phyloP scores from a whole-genome alignment of 1,140 invertebrate species.

The Panagrolaimus sp. region DNA sequence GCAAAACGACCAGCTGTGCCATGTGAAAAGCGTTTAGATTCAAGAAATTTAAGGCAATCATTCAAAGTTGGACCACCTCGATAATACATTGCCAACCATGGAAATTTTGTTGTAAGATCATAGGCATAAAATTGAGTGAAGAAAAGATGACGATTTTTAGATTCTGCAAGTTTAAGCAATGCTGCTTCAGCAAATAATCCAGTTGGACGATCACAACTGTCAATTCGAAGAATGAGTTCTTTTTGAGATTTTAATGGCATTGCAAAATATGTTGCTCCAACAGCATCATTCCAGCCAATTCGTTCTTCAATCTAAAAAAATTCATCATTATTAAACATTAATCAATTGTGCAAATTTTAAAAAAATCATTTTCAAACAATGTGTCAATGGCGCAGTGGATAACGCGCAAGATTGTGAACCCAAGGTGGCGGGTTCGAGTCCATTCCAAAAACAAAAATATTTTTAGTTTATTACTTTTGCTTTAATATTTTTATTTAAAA shows the following conservation, averaged over 20 bases:
- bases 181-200: slow-evolving; percentile 11
- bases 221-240: slow-evolving; percentile 13
- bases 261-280: slow-evolving; percentile 14
- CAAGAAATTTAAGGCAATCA: neutral
- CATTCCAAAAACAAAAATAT: too few relatives aligned
- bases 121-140: slow-evolving; percentile 14
- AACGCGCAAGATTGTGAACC: too few relatives aligned
- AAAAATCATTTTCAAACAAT: too few relatives aligned
- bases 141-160: neutral
- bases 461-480: too few relatives aligned
- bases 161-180: neutral
- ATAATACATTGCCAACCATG: slow-evolving; percentile 5
- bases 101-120: slow-evolving; percentile 2
- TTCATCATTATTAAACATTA: too few relatives aligned
- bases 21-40: neutral
- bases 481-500: too few relatives aligned
- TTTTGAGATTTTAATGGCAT: neutral
- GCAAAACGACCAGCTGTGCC: slow-evolving; percentile 6
- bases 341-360: too few relatives aligned
- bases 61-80: slow-evolving; percentile 7
- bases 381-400: too few relatives aligned
- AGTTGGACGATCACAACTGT: neutral
- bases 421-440: too few relatives aligned
- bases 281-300: neutral
- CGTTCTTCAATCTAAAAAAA: slow-evolving; percentile 16